A percentile compares a stretch with the other conserved stretches of the same genome.
phyloP scores from a whole-genome alignment of 2,113 vertebrate species.

The Hemiscyllium ocellatum region DNA sequence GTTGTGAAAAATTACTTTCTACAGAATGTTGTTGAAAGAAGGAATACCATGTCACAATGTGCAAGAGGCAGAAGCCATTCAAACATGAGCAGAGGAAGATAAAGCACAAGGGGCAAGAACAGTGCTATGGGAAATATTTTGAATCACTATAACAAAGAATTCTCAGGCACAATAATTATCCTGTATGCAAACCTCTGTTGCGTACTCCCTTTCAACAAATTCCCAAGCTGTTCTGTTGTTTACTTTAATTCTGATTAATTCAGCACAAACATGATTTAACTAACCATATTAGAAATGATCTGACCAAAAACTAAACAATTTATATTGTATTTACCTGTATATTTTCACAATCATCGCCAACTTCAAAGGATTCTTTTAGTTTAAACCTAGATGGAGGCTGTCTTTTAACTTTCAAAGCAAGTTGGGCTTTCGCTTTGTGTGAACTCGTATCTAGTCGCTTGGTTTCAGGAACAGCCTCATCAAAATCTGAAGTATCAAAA shows the following conservation, averaged over 20 bases:
- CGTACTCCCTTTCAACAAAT: neutral
- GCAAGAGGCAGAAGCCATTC: neutral
- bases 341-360: conserved; percentile 44
- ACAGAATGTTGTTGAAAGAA: neutral
- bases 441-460: conserved; percentile 78
- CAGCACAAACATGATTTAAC: conserved; percentile 40
- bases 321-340: conserved; percentile 45
- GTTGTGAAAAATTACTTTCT: neutral
- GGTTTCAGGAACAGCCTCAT: conserved; percentile 68
- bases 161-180: neutral
- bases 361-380: conserved; percentile 63
- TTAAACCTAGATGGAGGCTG: conserved; percentile 77
- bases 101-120: neutral
- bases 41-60: neutral
- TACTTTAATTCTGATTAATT: neutral
- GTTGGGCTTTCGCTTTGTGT: conserved; percentile 72
- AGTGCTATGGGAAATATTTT: neutral
- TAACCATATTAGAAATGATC: neutral
- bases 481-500: conserved; percentile 60
- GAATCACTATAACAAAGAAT: neutral
- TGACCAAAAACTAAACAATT: neutral
- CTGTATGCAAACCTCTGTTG: neutral
- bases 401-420: conserved; percentile 75
- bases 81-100: neutral
- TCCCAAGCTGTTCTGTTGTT: neutral